Evolutionary conservation across 2,888 invertebrate species (phyloP).

Genomic region (Drosophila conformis): DNA sequence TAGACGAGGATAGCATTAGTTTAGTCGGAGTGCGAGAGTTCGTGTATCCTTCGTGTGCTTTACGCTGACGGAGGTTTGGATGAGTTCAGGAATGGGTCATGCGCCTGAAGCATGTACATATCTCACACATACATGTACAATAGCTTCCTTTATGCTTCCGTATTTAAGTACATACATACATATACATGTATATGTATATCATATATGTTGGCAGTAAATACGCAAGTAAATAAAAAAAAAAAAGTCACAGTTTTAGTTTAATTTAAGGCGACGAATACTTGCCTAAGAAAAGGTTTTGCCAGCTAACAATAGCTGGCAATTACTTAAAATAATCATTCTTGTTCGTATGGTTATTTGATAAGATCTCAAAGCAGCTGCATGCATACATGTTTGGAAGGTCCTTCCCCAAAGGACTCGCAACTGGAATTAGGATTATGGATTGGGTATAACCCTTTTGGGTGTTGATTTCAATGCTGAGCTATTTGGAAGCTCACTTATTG

Average conservation of each 20-base stretch:
- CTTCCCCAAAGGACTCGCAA: slow-evolving; percentile 23
- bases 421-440: slow-evolving; percentile 10
- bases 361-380: slow-evolving; percentile 64
- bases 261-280: slow-evolving; percentile 28
- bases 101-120: slow-evolving; percentile 72
- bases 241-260: slow-evolving; percentile 45
- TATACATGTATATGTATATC: not conserved
- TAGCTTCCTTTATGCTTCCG: slow-evolving; percentile 18
- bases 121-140: slow-evolving; percentile 46
- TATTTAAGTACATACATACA: not conserved
- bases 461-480: slow-evolving; percentile 44
- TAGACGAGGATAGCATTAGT: slow-evolving; percentile 74
- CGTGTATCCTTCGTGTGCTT: slow-evolving; percentile 62
- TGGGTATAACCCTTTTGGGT: slow-evolving; percentile 63
- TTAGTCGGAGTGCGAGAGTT: slow-evolving; percentile 66
- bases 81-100: slow-evolving; percentile 83
- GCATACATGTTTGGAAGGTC: slow-evolving; percentile 32
- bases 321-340: slow-evolving; percentile 78
- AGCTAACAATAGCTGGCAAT: slow-evolving; percentile 58
- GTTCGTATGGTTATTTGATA: slow-evolving; percentile 68
- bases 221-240: slow-evolving; percentile 56
- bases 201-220: slow-evolving; percentile 62
- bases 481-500: slow-evolving; percentile 32
- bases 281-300: slow-evolving; percentile 26
- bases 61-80: slow-evolving; percentile 53